Evolutionary conservation across 1,140 invertebrate species (phyloP), one percentile per base, ranked within the genome.

Genomic region (Leptinotarsa lineolata): DNA sequence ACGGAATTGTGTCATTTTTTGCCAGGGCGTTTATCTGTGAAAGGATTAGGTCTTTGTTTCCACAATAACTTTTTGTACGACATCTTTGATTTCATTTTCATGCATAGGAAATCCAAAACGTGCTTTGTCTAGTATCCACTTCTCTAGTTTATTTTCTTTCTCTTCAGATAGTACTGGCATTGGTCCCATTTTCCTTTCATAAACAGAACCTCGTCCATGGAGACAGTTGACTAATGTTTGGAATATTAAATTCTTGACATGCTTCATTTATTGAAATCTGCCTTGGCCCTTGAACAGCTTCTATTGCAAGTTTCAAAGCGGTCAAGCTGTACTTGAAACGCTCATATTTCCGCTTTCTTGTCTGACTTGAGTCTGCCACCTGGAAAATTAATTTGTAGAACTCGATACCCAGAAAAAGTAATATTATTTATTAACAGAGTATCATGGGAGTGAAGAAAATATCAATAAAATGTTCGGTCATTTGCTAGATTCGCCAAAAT

Each of bases 31-130:
- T 74, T 59, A 54, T 54, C 46, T 54, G 46, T 54, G 46, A 54
- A 16, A 16, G 48, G n/a, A n/a, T 54, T n/a, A 54, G 48, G 15
- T 65, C 70, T n/a, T 13, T 6, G n/a, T 46, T 39, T 58, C 59
- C n/a, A 69, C 66, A 20, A 72, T 30, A 15, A 77, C 39, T 54
- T 72, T 77, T 72, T 76, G 64, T 20, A 77, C 69, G 12, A 65
- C 61, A 39, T 63, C 18, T 69, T 71, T 71, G 15, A 72, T 60
- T 46, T 70, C 70, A 20, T 74, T 66, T 18, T 65, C 3, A 72
- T 74, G 74, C 70, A 72, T 74, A 5, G 73, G 69, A 67, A 76
- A 74, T 16, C 73, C 72, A 54, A 74, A 54, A 59, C 64, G 46
- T 4, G 70, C 75, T 70, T 76, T 74, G 6, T 54, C 68, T 13